Percentiles rank a stretch among this genome's conserved stretches.
Evolutionary conservation across 2,797 vertebrate genomes (phyloP).

Genomic region (Galaxias olidus): DNA sequence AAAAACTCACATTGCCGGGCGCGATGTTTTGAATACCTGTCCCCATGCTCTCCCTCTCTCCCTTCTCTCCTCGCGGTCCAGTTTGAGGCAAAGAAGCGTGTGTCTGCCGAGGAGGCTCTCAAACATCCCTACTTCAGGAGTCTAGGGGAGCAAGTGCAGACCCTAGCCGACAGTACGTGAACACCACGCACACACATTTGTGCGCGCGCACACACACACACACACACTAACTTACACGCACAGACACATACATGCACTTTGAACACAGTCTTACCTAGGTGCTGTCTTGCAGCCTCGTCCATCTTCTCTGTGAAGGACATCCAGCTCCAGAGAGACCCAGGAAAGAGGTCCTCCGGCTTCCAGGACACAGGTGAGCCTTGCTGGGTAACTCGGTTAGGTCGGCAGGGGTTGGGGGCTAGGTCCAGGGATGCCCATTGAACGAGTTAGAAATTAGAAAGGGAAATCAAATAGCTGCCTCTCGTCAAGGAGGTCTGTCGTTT

Average conservation of each 20-base stretch:
- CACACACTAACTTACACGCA: not conserved
- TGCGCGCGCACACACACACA: not conserved
- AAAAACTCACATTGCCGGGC: no score
- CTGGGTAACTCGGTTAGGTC: conserved; percentile 3
- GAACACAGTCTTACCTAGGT: not conserved
- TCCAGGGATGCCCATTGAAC: no score
- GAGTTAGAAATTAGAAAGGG: no score
- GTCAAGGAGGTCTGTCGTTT: no score
- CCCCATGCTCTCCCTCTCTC: no score
- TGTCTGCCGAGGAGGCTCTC: conserved; percentile 76
- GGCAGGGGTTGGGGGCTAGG: not conserved
- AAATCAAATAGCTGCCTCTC: no score
- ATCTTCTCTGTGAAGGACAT: conserved; percentile 81
- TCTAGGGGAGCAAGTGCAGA: conserved; percentile 76
- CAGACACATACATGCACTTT: not conserved
- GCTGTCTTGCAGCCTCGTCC: conserved; percentile 68
- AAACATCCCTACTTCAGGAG: conserved; percentile 73
- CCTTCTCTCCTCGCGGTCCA: conserved; percentile 24
- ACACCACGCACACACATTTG: not conserved
- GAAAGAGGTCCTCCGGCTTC: conserved; percentile 73
- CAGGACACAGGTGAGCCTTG: conserved; percentile 73
- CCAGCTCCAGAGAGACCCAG: conserved; percentile 78
- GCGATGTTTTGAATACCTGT: no score
- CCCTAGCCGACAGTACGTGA: conserved; percentile 77
- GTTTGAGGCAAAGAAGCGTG: conserved; percentile 78